Conservation (phyloP, 2,888 invertebrate species). For the Melanchra persicariae region DNA sequence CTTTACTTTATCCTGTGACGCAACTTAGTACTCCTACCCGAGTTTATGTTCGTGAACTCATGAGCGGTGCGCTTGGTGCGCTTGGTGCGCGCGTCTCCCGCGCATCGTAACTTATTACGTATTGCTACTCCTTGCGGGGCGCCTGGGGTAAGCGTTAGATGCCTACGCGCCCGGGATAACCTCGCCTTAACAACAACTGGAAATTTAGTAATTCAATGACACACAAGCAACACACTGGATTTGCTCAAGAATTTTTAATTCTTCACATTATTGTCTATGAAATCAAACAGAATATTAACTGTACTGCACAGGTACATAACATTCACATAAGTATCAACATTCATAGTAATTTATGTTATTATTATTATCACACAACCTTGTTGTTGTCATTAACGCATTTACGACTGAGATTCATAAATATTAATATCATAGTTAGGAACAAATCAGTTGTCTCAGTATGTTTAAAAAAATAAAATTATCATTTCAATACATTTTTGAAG, state of each 20-base stretch:
- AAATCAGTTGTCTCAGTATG: background rate
- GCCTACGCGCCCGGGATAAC: too few species aligned
- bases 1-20: too few species aligned
- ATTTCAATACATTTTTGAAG: constrained; percentile 6
- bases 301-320: background rate
- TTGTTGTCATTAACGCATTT: background rate
- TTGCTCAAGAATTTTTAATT: background rate
- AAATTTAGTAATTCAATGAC: background rate
- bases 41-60: too few species aligned
- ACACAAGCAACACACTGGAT: background rate
- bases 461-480: constrained; percentile 19
- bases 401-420: constrained; percentile 36
- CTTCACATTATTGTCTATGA: background rate
- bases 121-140: too few species aligned
- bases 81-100: too few species aligned
- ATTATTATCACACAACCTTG: constrained; percentile 4
- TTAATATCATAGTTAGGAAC: constrained; percentile 17
- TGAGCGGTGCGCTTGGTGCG: too few species aligned
- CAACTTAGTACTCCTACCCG: too few species aligned
- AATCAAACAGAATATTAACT: background rate
- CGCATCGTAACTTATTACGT: too few species aligned
- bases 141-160: too few species aligned
- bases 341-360: background rate
- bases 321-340: background rate
- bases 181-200: too few species aligned